These are phyloP conservation scores for Pygocentrus nattereri DNA, from an alignment of 2,797 vertebrate genomes.

Conservation along the genomic window DNA sequence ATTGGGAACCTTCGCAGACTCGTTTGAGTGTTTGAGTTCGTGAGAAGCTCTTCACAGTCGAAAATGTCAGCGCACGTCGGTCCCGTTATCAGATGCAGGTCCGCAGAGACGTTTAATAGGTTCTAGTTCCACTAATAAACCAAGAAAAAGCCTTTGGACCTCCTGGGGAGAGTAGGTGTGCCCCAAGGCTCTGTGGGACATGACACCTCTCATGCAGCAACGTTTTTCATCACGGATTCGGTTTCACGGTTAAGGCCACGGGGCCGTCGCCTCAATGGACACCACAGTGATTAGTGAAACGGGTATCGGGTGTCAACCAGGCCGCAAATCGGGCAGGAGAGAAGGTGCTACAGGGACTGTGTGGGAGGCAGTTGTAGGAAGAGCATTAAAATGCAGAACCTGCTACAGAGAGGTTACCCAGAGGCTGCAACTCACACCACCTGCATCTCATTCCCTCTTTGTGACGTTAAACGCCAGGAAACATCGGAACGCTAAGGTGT, in stretches of 20 bases:
- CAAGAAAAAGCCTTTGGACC: background rate
- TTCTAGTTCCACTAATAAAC: background rate
- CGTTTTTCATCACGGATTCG: slow-evolving; percentile 20
- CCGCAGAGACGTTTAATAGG: background rate
- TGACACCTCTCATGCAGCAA: background rate
- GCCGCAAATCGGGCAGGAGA: slow-evolving; percentile 18
- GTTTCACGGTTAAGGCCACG: slow-evolving; percentile 16
- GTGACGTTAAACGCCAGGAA: background rate
- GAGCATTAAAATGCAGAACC: slow-evolving; percentile 7
- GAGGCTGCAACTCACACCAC: slow-evolving; percentile 28
- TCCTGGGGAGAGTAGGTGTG: background rate
- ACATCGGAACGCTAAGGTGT: too few species aligned
- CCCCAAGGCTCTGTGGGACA: background rate
- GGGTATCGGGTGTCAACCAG: slow-evolving; percentile 21
- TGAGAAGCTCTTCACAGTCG: too few species aligned
- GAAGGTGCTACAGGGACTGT: background rate
- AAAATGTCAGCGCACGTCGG: too few species aligned
- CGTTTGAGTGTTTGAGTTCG: too few species aligned
- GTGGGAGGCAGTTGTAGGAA: slow-evolving; percentile 12
- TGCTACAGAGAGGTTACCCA: background rate
- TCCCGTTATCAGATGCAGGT: too few species aligned
- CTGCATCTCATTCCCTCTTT: background rate
- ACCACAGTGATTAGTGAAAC: slow-evolving; percentile 27
- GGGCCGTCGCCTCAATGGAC: background rate
- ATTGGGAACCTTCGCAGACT: too few species aligned